A percentile compares a stretch with the other conserved stretches of the same genome.
Conservation (phyloP, 2,888 invertebrate genomes). For the Hesperia comma region DNA sequence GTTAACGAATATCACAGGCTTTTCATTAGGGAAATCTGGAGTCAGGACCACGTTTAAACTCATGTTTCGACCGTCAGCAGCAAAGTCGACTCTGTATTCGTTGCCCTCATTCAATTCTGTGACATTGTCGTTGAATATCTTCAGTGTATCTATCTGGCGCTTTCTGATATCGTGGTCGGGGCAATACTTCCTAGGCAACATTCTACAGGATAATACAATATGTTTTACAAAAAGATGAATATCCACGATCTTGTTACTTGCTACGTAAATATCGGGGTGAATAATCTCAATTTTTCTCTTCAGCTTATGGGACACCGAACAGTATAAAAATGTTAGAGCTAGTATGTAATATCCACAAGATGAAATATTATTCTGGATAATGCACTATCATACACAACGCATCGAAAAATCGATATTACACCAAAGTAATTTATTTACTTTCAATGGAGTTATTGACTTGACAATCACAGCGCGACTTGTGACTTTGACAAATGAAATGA, state of each 20-base stretch:
- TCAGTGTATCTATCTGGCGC: conserved; percentile 91
- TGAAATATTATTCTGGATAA: no score
- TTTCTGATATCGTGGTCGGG: conserved; percentile 83
- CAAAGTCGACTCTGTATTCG: conserved; percentile 89
- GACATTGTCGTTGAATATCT: conserved; percentile 93
- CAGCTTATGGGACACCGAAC: neutral
- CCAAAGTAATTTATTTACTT: neutral
- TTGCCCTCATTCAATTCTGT: conserved; percentile 87
- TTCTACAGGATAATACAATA: conserved; percentile 45
- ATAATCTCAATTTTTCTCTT: no score
- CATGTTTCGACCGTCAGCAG: conserved; percentile 86
- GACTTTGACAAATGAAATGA: no score
- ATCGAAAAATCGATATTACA: neutral
- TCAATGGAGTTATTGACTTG: neutral
- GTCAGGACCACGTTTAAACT: conserved; percentile 86
- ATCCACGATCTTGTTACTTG: no score
- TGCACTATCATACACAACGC: neutral
- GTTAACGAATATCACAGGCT: conserved; percentile 87
- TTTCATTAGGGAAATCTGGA: conserved; percentile 90
- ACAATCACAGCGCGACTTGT: neutral
- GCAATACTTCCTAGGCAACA: conserved; percentile 84
- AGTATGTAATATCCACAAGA: no score
- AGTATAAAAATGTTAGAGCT: neutral
- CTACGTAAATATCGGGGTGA: no score
- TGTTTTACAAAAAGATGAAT: no score